A percentile compares a stretch with the other conserved stretches of the same genome.
Evolutionary conservation across 2,888 invertebrate species (phyloP).

Genomic region (Pheosia tremula): DNA sequence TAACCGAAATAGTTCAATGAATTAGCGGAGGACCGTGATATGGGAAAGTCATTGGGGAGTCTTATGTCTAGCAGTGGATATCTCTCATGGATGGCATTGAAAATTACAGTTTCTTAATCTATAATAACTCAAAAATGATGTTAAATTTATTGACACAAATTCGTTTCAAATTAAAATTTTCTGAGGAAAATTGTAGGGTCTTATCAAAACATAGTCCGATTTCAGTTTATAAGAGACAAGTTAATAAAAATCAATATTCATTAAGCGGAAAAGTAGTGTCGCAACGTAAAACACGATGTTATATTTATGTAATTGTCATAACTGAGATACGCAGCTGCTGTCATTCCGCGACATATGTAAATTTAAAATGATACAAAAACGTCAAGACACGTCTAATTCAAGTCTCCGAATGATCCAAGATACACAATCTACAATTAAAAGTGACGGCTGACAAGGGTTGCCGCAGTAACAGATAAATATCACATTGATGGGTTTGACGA

Average conservation of each 20-base stretch:
- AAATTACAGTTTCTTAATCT: no score
- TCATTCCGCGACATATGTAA: constrained; percentile 13
- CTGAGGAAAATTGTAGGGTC: background rate
- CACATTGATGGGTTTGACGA: constrained; percentile 20
- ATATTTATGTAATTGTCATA: constrained; percentile 14
- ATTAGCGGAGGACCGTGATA: no score
- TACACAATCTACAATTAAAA: constrained; percentile 53
- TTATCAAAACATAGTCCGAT: constrained; percentile 3
- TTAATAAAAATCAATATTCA: constrained; percentile 4
- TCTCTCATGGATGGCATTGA: no score
- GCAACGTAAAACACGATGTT: background rate
- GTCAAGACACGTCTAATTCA: constrained; percentile 20
- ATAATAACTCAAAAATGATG: no score
- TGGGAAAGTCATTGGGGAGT: no score
- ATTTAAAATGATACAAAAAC: constrained; percentile 22
- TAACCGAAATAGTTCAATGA: no score
- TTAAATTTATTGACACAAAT: no score
- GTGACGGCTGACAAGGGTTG: constrained; percentile 49
- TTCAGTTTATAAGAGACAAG: background rate
- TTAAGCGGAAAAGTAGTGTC: constrained; percentile 1
- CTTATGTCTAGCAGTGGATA: no score
- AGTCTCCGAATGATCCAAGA: constrained; percentile 30
- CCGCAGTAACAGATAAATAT: constrained; percentile 18
- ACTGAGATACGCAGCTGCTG: constrained; percentile 3
- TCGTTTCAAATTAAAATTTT: no score